phyloP scores from a whole-genome alignment of 1,140 invertebrate species.

The Drosophila parvula region DNA sequence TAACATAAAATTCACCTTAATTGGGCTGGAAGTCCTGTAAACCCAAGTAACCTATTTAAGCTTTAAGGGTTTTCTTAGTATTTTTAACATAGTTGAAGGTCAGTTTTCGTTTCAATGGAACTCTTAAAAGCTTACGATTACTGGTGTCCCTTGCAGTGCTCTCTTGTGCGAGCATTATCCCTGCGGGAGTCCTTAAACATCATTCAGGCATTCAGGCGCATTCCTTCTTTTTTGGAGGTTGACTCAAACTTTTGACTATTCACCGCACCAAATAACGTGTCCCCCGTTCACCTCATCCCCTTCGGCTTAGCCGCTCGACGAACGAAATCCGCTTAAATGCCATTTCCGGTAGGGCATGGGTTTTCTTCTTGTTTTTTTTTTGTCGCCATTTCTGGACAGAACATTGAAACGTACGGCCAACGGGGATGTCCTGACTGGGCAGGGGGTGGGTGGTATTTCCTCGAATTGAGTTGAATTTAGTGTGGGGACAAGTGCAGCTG shows the following conservation, averaged over 20 bases:
- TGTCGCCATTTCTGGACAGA: conserved; percentile 39
- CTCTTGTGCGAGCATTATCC: conserved; percentile 9
- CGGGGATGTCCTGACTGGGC: conserved; percentile 5
- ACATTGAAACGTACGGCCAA: conserved; percentile 39
- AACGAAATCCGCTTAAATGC: conserved; percentile 75
- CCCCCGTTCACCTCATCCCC: background rate
- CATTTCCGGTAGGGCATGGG: conserved; percentile 53
- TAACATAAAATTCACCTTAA: no score
- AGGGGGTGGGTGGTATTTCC: conserved; percentile 25
- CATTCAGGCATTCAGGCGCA: conserved; percentile 6
- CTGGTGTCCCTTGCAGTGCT: conserved; percentile 12
- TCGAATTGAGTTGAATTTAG: conserved; percentile 47
- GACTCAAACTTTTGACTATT: conserved; percentile 27
- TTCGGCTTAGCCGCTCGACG: conserved; percentile 37
- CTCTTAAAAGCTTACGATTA: conserved; percentile 4
- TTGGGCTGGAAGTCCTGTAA: no score
- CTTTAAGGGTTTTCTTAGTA: background rate
- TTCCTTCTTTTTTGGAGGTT: conserved; percentile 3
- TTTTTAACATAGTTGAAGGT: background rate
- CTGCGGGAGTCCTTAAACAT: conserved; percentile 31
- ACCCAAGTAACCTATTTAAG: background rate
- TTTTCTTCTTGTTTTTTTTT: conserved; percentile 21
- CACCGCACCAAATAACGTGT: conserved; percentile 16
- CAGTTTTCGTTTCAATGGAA: background rate
- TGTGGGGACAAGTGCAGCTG: conserved; percentile 46